Evolutionary conservation across 2,888 invertebrate genomes (phyloP), one percentile per base, ranked within the genome.

Genomic region (Lordiphosa fenestrarum): DNA sequence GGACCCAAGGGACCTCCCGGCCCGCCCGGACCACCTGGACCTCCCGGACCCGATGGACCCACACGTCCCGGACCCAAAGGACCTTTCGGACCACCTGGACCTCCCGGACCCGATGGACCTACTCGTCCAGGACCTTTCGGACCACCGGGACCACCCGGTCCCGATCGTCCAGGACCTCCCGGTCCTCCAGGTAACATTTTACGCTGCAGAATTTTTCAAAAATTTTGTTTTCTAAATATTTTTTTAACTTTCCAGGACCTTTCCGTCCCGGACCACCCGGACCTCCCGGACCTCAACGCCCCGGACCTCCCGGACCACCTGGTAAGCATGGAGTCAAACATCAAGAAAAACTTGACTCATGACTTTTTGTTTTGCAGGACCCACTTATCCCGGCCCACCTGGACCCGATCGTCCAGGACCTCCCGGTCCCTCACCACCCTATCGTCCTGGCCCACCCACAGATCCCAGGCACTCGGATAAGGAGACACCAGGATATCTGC

Each of bases 401-500:
- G 77, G 76, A 6, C 70, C 73, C 21, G 12, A 7, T 6, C 60
- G 61, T 40, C 71, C 71, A 1, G 80, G 74, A 9, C 66, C 69
- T 13, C 66, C 60, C n/a, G 61, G 64, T 30, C 74, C 66, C 52
- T 64, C 75, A 46, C 82, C 74, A 12, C 19, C 51, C 25, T 55
- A 46, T 53, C 49, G 41, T 41, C 67, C 63, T 47, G 42, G 41
- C 39, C 67, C 63, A 37, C 71, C 81, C 13, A 60, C 52, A n/a
- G 81, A 86, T 71, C 87, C 88, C 6, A 73, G 85, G 53, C 71
- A 86, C 35, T 89, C 88, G 53, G 63, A 86, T 33, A 77, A 84
- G 69, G 66, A 84, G 23, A 86, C 86, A 42, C 84, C 80, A 38
- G 89, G 88, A 68, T 89, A 89, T 51, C 75, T 89, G 78, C 88